A percentile compares a stretch with the other conserved stretches of the same genome.
Evolutionary conservation across 1,140 invertebrate species (phyloP).

Genomic region (Drosophila novamexicana): DNA sequence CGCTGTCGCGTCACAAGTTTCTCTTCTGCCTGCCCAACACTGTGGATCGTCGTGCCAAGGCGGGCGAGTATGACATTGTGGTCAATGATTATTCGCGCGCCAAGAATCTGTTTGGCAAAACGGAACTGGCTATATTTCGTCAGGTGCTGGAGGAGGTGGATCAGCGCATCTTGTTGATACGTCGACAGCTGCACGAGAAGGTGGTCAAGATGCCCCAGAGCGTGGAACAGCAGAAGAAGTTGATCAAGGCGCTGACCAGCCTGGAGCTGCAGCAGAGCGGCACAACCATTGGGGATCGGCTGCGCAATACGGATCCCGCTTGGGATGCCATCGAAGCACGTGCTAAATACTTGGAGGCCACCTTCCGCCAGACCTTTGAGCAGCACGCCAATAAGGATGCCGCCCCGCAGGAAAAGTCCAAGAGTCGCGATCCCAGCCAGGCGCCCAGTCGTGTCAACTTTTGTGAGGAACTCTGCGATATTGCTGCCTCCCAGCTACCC

Average conservation of each 20-base stretch:
- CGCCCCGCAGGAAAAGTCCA: slow-evolving; percentile 64
- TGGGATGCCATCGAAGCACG: slow-evolving; percentile 96
- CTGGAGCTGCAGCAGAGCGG: slow-evolving; percentile 86
- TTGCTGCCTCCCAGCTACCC: slow-evolving; percentile 85
- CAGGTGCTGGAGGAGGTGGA: slow-evolving; percentile 96
- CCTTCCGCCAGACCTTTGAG: slow-evolving; percentile 80
- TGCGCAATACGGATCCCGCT: slow-evolving; percentile 89
- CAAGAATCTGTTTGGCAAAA: slow-evolving; percentile 97
- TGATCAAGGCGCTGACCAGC: slow-evolving; percentile 91
- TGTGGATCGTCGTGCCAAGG: slow-evolving; percentile 96
- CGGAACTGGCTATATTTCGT: slow-evolving; percentile 94
- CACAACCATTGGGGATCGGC: slow-evolving; percentile 66
- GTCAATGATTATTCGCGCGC: slow-evolving; percentile 99
- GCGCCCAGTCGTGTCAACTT: slow-evolving; percentile 76
- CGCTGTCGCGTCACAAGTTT: slow-evolving; percentile 94
- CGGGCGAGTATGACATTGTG: slow-evolving; percentile 98
- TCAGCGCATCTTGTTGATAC: slow-evolving; percentile 92
- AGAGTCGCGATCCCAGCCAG: slow-evolving; percentile 70
- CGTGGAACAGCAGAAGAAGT: slow-evolving; percentile 96
- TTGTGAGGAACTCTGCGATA: slow-evolving; percentile 83
- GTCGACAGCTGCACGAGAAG: slow-evolving; percentile 92
- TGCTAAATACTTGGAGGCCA: slow-evolving; percentile 89
- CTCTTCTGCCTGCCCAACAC: slow-evolving; percentile 97
- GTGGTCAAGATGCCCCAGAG: slow-evolving; percentile 94
- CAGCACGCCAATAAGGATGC: slow-evolving; percentile 76